Conservation (phyloP, 1,140 invertebrate species). For the Paralvinella palmiformis region DNA sequence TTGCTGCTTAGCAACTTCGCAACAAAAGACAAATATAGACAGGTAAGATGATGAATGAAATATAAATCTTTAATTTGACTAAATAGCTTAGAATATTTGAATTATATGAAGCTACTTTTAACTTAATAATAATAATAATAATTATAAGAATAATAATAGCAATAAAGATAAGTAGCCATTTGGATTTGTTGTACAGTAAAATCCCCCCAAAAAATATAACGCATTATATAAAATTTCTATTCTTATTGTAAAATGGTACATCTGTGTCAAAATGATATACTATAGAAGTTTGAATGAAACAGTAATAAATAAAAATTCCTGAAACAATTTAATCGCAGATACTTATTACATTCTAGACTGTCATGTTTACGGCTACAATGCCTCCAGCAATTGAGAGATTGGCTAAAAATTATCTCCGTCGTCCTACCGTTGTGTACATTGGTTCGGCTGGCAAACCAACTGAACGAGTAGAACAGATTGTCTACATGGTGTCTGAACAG, state of each 20-base stretch:
- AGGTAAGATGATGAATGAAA: conserved; percentile 54
- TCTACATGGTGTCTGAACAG: conserved; percentile 88
- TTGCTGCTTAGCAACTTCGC: conserved; percentile 86
- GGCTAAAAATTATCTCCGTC: conserved; percentile 86
- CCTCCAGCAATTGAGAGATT: conserved; percentile 93
- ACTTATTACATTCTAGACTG: conserved; percentile 74
- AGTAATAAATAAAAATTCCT: too few relatives aligned
- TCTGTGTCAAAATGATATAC: too few relatives aligned
- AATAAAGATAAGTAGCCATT: too few relatives aligned
- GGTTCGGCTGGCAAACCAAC: conserved; percentile 97
- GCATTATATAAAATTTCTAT: too few relatives aligned
- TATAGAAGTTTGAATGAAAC: too few relatives aligned
- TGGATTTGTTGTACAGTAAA: too few relatives aligned
- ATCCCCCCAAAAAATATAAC: too few relatives aligned
- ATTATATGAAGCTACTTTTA: not conserved
- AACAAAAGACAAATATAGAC: conserved; percentile 90
- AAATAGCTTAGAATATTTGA: not conserved
- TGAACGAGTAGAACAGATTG: conserved; percentile 95
- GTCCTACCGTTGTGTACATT: conserved; percentile 97
- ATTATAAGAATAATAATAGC: too few relatives aligned
- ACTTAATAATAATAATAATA: too few relatives aligned
- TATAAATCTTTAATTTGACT: too few relatives aligned
- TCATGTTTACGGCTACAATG: conserved; percentile 99
- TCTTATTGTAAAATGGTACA: too few relatives aligned
- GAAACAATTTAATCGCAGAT: too few relatives aligned